Base-by-base conservation (phyloP, 2,113 vertebrate species). In the Sinosuthora webbiana region DNA sequence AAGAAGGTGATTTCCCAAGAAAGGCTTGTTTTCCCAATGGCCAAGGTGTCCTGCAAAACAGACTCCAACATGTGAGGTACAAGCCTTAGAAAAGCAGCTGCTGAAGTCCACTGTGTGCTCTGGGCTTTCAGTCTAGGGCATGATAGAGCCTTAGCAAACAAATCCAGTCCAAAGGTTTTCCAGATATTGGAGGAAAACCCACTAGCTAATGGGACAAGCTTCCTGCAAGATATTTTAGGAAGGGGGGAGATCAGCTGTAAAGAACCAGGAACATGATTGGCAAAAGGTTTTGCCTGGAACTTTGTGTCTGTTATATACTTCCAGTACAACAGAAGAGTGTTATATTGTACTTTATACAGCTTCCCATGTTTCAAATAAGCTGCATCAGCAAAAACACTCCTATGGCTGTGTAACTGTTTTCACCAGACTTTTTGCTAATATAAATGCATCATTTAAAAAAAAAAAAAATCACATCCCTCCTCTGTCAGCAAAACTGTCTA, bases 401-500 rank as follows among this genome's bases (percentile, higher is more conserved):
- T 90, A 41, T 74, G 76, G 59, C 71, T 85, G 15, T 86, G 60
- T 80, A 90, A 83, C 87, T 69, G 35, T 93, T 95, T 95, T 85
- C 79, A 94, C 42, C 11, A 70, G 49, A 31, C 23, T 39, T 92
- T 93, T 93, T 88, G 68, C 68, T 93, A 95, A 92, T 96, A 93
- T 83, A 86, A 80, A 93, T 78, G 85, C 86, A 93, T 88, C 39
- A 70, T 94, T 3, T 8, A 60, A 33, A 45, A 60, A 10, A 60
- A 33, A 45, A 60, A 87, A 90, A 93, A 69, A 65, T 90, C 85
- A 83, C 71, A 91, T 93, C 67, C 33, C 35, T 94, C 27, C 91
- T 90, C 77, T 90, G 90, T 89, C 90, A 97, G 94, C 93, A 96
- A 86, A 95, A 88, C 87, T 67, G 59, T 73, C 39, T 92, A 67